These are phyloP conservation scores for Dastarcus helophoroides DNA, from an alignment of 2,888 invertebrate genomes.

Conservation along the genomic window DNA sequence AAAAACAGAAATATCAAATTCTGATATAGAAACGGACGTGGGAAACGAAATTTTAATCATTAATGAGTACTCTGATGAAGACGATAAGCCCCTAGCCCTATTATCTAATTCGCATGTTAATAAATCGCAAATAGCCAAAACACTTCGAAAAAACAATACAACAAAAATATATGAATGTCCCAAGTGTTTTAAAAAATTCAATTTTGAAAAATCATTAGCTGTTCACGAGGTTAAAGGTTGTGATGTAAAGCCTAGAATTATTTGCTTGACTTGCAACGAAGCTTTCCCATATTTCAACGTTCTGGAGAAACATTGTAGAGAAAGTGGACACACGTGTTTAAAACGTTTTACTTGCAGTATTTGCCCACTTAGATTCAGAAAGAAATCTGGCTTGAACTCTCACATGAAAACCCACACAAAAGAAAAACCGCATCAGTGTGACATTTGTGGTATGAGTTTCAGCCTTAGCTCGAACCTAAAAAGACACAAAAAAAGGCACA, in stretches of 20 bases:
- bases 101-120: no score
- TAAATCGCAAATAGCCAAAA: no score
- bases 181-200: neutral
- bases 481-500: conserved; percentile 9
- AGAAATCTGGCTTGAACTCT: conserved; percentile 15
- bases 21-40: neutral
- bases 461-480: conserved; percentile 7
- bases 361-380: conserved; percentile 5
- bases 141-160: neutral
- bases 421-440: conserved; percentile 22
- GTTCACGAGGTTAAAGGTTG: neutral
- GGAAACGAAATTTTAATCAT: neutral
- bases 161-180: neutral
- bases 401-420: conserved; percentile 23
- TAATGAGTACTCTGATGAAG: conserved; percentile 3
- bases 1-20: neutral
- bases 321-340: conserved; percentile 4
- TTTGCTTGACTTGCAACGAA: conserved; percentile 4
- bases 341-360: conserved; percentile 5
- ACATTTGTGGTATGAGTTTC: conserved; percentile 20
- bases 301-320: conserved; percentile 6
- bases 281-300: conserved; percentile 4
- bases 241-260: neutral
- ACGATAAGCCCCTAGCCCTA: conserved; percentile 2
- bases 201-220: neutral